A percentile compares a stretch with the other conserved stretches of the same genome.
Evolutionary conservation across 1,140 invertebrate species (phyloP).

Genomic region (Drosophila pseudoananassae): DNA sequence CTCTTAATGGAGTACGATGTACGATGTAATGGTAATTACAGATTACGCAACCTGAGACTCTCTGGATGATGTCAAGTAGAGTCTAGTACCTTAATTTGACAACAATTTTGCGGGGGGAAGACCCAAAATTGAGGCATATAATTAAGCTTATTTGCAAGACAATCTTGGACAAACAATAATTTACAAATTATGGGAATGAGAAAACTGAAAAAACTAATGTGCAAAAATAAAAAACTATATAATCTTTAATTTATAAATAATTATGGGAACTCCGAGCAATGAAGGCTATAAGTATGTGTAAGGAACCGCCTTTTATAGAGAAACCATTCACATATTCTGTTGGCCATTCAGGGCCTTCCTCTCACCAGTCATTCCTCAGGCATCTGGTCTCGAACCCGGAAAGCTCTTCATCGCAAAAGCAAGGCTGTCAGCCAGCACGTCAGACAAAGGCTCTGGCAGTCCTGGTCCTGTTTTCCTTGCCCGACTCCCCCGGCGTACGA

Average conservation of each 20-base stretch:
- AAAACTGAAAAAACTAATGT: not conserved
- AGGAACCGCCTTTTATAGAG: not conserved
- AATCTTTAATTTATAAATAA: not conserved
- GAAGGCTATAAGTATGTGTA: not conserved
- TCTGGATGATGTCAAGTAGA: no score
- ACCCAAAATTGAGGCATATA: constrained; percentile 10
- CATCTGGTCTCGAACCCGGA: constrained; percentile 38
- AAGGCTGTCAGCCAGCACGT: constrained; percentile 34
- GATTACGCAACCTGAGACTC: not conserved
- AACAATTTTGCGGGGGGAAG: constrained; percentile 43
- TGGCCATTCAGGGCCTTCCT: constrained; percentile 15
- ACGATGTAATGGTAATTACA: constrained; percentile 71
- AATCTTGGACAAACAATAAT: constrained; percentile 18
- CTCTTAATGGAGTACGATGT: constrained; percentile 57
- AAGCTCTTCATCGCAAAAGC: constrained; percentile 25
- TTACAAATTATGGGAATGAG: constrained; percentile 28
- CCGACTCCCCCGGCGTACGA: constrained; percentile 5
- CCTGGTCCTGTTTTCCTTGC: constrained; percentile 32
- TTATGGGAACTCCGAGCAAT: no score
- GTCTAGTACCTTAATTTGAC: constrained; percentile 57
- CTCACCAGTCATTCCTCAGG: constrained; percentile 34
- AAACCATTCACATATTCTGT: constrained; percentile 19
- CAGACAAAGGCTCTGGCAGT: constrained; percentile 40
- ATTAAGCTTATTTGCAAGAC: constrained; percentile 35
- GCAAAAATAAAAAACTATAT: not conserved